A percentile compares a stretch with the other conserved stretches of the same genome.
These are phyloP conservation scores for Zootoca vivipara DNA, from an alignment of 2,113 vertebrate species.

Conservation along the genomic window DNA sequence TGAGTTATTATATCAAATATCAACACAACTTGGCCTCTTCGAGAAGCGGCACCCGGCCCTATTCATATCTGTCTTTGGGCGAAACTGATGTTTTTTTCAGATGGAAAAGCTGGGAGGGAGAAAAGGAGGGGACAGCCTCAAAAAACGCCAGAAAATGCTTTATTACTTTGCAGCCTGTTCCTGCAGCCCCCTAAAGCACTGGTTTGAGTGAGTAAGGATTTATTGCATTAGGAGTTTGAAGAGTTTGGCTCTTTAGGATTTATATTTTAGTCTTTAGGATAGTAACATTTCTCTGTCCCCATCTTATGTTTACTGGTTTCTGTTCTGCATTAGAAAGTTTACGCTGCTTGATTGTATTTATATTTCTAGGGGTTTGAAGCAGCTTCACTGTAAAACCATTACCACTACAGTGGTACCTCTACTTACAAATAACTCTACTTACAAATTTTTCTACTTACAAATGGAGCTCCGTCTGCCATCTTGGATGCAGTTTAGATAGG, in stretches of 20 bases:
- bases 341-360: background rate
- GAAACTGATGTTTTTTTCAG: conserved; percentile 63
- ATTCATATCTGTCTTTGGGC: conserved; percentile 43
- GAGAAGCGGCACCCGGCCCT: conserved; percentile 43
- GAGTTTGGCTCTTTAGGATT: background rate
- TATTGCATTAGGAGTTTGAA: background rate
- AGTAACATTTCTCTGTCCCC: background rate
- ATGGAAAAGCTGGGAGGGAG: conserved; percentile 33
- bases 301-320: background rate
- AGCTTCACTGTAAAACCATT: background rate
- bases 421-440: too few species aligned
- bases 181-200: background rate
- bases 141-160: background rate
- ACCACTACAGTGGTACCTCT: too few species aligned
- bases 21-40: conserved; percentile 45
- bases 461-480: too few species aligned
- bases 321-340: background rate
- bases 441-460: too few species aligned
- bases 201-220: background rate
- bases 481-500: too few species aligned
- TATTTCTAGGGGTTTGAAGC: background rate
- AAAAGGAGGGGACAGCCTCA: background rate
- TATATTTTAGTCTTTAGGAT: background rate
- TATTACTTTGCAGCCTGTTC: background rate
- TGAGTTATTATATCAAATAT: conserved; percentile 54